phyloP scores from a whole-genome alignment of 2,113 vertebrate genomes.

The Spea bombifrons region DNA sequence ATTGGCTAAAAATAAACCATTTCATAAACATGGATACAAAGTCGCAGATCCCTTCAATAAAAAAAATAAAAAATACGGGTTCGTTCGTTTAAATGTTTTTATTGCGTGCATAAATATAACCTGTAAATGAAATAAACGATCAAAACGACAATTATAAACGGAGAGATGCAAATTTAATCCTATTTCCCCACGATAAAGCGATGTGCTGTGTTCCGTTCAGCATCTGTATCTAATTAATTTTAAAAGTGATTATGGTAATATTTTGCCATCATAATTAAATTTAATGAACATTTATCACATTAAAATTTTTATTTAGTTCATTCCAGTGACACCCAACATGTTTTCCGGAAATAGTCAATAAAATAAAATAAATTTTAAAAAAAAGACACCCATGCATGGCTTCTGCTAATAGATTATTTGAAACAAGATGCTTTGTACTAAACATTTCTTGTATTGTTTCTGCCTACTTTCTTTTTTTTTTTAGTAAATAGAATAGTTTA shows the following conservation, averaged over 20 bases:
- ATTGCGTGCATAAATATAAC: no score
- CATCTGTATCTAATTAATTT: constrained; percentile 19
- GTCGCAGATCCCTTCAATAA: no score
- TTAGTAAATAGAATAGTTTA: no score
- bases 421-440: no score
- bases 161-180: neutral
- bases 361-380: neutral
- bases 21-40: neutral
- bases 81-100: no score
- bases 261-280: neutral
- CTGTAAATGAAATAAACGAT: neutral
- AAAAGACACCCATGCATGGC: no score
- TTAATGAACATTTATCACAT: constrained; percentile 14
- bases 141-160: no score
- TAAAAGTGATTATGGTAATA: constrained; percentile 5
- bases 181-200: neutral
- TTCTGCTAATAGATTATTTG: no score
- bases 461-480: no score
- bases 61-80: no score
- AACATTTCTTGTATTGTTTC: no score
- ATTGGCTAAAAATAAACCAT: neutral
- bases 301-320: constrained; percentile 3
- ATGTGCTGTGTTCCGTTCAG: neutral
- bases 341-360: neutral
- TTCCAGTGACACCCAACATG: neutral